Conservation (phyloP, 2,888 invertebrate genomes). For the Aspidiotus rigidus region DNA sequence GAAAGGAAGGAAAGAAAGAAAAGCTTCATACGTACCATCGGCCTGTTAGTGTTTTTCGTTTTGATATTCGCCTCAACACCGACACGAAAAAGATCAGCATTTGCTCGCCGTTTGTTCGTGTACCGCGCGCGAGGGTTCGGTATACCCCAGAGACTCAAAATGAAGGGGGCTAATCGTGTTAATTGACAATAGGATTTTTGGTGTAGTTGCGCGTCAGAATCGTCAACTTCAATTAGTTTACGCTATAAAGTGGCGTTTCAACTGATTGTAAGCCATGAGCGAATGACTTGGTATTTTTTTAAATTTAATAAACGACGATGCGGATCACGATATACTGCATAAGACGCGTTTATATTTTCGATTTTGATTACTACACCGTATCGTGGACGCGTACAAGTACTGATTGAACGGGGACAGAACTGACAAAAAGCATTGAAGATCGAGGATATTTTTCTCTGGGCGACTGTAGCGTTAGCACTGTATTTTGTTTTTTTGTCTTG, state of each 20-base stretch:
- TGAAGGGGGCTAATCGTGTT: constrained; percentile 30
- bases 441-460: no score
- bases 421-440: no score
- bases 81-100: neutral
- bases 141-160: constrained; percentile 25
- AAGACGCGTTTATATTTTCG: constrained; percentile 4
- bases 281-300: constrained; percentile 2
- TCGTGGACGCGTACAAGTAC: no score
- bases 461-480: no score
- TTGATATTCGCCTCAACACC: neutral
- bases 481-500: no score
- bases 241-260: constrained; percentile 2
- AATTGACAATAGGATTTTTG: constrained; percentile 31
- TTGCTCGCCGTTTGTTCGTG: neutral
- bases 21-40: no score
- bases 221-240: constrained; percentile 30
- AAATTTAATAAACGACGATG: constrained; percentile 1
- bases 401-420: no score
- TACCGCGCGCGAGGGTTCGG: neutral
- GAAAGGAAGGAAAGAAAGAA: no score
- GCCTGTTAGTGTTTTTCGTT: no score
- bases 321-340: neutral
- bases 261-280: constrained; percentile 2
- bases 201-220: constrained; percentile 25
- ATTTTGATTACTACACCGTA: neutral